Conservation (phyloP, 2,888 invertebrate genomes). For the Cryptocephalus moraei region DNA sequence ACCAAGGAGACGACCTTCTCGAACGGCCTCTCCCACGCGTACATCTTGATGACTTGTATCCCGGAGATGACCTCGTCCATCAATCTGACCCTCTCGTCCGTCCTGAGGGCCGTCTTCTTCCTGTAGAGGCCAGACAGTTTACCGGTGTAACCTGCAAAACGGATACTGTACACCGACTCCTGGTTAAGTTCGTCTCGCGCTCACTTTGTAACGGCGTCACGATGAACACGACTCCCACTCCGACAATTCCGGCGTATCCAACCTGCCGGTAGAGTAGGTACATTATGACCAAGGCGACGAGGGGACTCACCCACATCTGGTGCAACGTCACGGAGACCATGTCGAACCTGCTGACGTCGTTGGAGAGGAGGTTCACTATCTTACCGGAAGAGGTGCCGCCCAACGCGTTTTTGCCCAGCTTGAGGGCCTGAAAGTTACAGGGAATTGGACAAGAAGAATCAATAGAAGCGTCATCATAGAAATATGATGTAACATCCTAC, state of each 20-base stretch:
- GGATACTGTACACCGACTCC: not conserved
- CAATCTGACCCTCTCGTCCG: slow-evolving; percentile 71
- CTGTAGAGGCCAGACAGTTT: slow-evolving; percentile 64
- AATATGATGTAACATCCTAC: no score
- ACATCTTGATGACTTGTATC: slow-evolving; percentile 60
- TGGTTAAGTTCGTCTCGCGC: slow-evolving; percentile 7
- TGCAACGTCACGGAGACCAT: slow-evolving; percentile 67
- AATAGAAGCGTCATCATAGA: no score
- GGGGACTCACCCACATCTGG: slow-evolving; percentile 64
- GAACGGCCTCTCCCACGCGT: slow-evolving; percentile 57
- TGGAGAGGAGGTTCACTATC: slow-evolving; percentile 21
- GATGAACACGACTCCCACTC: slow-evolving; percentile 61
- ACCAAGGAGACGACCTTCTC: slow-evolving; percentile 58
- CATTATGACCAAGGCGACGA: slow-evolving; percentile 54
- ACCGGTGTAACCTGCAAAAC: slow-evolving; percentile 39
- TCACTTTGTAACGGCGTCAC: slow-evolving; percentile 74
- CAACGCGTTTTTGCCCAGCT: slow-evolving; percentile 27
- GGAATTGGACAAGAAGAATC: not conserved
- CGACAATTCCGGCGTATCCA: slow-evolving; percentile 57
- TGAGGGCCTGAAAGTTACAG: slow-evolving; percentile 35
- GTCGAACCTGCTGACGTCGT: slow-evolving; percentile 38
- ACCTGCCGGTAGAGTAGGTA: slow-evolving; percentile 67
- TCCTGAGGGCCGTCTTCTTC: slow-evolving; percentile 62
- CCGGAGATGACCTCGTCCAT: slow-evolving; percentile 86
- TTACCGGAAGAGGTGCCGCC: slow-evolving; percentile 61